Evolutionary conservation across 2,113 vertebrate species (phyloP).

Genomic region (Mastomys coucha): DNA sequence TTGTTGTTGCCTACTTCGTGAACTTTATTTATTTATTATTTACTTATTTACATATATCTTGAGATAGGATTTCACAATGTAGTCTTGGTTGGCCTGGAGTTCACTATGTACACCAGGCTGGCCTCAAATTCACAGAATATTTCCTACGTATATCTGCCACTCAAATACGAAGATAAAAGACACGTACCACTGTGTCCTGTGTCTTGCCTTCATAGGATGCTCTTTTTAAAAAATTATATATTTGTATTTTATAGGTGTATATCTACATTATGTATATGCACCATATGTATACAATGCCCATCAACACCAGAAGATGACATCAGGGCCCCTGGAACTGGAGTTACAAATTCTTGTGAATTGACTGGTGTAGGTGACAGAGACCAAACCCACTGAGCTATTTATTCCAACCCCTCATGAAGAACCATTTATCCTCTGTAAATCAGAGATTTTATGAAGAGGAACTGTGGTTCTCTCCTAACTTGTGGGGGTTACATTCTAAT

Average conservation of each 20-base stretch:
- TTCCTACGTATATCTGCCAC: background rate
- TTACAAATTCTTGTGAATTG: background rate
- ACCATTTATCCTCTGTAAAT: slow-evolving; percentile 52
- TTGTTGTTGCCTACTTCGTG: background rate
- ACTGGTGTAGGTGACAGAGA: background rate
- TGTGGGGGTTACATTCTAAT: background rate
- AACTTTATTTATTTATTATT: background rate
- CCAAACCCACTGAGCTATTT: background rate
- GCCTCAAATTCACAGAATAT: background rate
- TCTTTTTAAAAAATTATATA: background rate
- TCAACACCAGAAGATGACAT: background rate
- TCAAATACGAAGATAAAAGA: background rate
- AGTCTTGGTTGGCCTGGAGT: background rate
- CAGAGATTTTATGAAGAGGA: background rate
- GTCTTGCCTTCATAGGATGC: too few relatives aligned
- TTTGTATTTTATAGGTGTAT: background rate
- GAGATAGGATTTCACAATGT: background rate
- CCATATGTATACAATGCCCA: background rate
- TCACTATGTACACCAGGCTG: background rate
- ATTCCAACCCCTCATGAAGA: background rate
- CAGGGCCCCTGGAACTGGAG: background rate
- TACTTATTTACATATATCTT: background rate
- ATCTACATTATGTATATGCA: background rate
- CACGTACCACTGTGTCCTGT: background rate
- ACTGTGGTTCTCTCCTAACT: background rate